Evolutionary conservation across 2,113 vertebrate species (phyloP).

Genomic region (Misgurnus mizolepis): DNA sequence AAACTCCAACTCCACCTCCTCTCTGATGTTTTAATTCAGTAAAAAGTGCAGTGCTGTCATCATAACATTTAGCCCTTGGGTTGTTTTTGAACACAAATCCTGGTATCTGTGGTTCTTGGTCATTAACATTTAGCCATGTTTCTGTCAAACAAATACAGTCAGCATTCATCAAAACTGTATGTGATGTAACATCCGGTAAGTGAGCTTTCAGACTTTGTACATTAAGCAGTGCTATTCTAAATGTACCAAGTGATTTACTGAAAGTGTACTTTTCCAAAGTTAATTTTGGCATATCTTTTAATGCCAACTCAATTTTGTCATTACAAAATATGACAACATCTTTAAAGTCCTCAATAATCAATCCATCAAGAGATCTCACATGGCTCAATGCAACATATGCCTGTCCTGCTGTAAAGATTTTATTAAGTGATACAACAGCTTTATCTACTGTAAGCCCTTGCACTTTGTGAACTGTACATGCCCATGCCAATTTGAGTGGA

Average conservation of each 20-base stretch:
- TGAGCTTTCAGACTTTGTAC: slow-evolving; percentile 38
- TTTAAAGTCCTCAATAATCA: slow-evolving; percentile 35
- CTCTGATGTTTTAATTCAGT: slow-evolving; percentile 20
- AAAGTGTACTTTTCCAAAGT: not conserved
- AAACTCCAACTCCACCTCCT: slow-evolving; percentile 40
- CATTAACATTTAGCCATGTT: slow-evolving; percentile 6
- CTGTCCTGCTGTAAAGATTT: too few relatives aligned
- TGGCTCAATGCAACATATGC: not conserved
- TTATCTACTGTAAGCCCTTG: too few relatives aligned
- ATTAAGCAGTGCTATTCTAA: slow-evolving; percentile 33
- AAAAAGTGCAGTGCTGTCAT: not conserved
- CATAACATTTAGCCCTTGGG: slow-evolving; percentile 31
- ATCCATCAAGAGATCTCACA: slow-evolving; percentile 2
- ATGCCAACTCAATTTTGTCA: not conserved
- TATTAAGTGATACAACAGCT: too few relatives aligned
- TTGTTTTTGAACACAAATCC: slow-evolving; percentile 21
- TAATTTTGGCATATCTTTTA: not conserved
- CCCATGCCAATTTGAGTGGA: too few relatives aligned
- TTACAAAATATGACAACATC: slow-evolving; percentile 27
- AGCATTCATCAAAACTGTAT: slow-evolving; percentile 11
- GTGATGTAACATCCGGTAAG: not conserved
- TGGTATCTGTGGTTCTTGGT: slow-evolving; percentile 28
- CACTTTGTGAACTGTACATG: too few relatives aligned
- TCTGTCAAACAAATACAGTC: too few relatives aligned
- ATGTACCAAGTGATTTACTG: not conserved